phyloP scores from a whole-genome alignment of 1,140 invertebrate species.

The Achatina immaculata region DNA sequence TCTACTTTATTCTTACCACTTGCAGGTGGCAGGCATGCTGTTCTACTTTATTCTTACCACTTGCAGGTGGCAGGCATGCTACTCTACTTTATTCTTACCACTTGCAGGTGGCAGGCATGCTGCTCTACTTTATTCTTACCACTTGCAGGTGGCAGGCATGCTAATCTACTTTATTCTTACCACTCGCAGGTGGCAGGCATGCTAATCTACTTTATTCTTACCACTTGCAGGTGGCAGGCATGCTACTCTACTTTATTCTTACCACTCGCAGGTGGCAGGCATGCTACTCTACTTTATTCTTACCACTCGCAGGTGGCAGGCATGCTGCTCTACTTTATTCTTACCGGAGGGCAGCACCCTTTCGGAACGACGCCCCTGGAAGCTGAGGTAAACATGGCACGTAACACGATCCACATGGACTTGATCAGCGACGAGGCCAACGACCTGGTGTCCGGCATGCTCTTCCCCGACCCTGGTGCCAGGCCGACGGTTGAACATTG shows the following conservation, averaged over 20 bases:
- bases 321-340: conserved; percentile 14
- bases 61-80: too few species aligned
- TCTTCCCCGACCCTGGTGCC: conserved; percentile 43
- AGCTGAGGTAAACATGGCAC: conserved; percentile 53
- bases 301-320: neutral
- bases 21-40: too few species aligned
- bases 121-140: too few species aligned
- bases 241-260: neutral
- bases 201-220: too few species aligned
- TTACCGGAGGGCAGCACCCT: conserved; percentile 12
- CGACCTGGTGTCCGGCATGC: conserved; percentile 53
- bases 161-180: too few species aligned
- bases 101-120: too few species aligned
- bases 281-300: neutral
- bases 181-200: too few species aligned
- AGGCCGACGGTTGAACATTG: conserved; percentile 49
- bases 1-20: too few species aligned
- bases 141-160: too few species aligned
- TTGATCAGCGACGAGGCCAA: conserved; percentile 51
- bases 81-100: too few species aligned
- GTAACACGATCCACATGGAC: conserved; percentile 46
- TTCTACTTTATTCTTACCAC: too few species aligned
- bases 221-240: too few species aligned
- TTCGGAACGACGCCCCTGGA: conserved; percentile 50
- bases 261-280: neutral